Percentiles rank a stretch among this genome's conserved stretches.
These are phyloP conservation scores for Oenanthe melanoleuca DNA, from an alignment of 2,113 vertebrate genomes.

Conservation along the genomic window DNA sequence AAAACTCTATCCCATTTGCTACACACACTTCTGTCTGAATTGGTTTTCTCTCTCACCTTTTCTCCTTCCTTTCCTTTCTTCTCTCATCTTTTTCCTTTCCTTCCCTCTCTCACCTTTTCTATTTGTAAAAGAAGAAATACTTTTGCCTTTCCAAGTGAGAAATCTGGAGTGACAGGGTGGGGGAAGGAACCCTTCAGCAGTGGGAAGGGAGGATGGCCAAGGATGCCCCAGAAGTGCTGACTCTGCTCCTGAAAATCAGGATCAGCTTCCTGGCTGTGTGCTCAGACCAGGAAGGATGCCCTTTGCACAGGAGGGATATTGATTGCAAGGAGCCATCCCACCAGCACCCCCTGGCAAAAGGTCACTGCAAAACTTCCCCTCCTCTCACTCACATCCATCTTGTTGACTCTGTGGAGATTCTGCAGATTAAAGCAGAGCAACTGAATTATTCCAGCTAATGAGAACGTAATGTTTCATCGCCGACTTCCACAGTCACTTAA, in stretches of 20 bases:
- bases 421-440: background rate
- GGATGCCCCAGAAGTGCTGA: background rate
- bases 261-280: background rate
- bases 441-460: constrained; percentile 17
- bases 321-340: background rate
- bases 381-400: background rate
- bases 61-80: too few species aligned
- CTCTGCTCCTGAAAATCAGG: background rate
- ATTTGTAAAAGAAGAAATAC: background rate
- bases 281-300: background rate
- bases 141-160: background rate
- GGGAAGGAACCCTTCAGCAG: background rate
- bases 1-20: background rate
- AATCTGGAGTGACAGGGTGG: background rate
- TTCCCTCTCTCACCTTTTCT: background rate
- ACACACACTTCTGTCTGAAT: rapidly evolving
- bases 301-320: background rate
- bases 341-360: background rate
- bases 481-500: constrained; percentile 58
- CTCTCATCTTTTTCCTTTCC: background rate
- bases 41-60: background rate
- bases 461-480: constrained; percentile 42
- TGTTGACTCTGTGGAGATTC: background rate
- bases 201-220: background rate
- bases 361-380: background rate